These are phyloP conservation scores for Martes martes DNA, from an alignment of 2,113 vertebrate genomes.

Conservation along the genomic window DNA sequence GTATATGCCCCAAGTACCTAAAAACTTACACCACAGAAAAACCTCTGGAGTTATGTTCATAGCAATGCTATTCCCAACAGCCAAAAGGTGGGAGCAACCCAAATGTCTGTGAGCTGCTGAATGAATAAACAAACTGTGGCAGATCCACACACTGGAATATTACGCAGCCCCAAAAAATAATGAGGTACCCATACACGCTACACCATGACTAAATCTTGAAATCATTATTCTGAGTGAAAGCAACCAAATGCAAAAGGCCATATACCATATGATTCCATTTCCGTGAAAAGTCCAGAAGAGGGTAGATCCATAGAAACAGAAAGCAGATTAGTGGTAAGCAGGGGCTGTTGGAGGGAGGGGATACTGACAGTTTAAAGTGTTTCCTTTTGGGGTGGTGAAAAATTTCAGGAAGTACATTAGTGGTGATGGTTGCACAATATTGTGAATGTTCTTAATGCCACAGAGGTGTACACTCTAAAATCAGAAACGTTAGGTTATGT, in stretches of 20 bases:
- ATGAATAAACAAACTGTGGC: neutral
- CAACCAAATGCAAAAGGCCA: neutral
- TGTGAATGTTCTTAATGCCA: neutral
- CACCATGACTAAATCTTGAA: neutral
- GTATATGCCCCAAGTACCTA: neutral
- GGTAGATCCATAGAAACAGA: neutral
- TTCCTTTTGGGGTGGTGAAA: neutral
- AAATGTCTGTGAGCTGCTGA: neutral
- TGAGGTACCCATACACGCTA: neutral
- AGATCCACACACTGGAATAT: neutral
- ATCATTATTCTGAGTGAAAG: constrained; percentile 20
- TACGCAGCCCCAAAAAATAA: constrained; percentile 13
- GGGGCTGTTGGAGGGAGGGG: neutral
- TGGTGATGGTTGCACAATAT: neutral
- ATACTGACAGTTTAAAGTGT: neutral
- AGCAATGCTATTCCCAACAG: neutral
- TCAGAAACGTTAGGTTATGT: neutral
- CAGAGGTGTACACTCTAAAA: neutral
- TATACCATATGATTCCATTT: neutral
- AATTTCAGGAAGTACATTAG: constrained; percentile 3
- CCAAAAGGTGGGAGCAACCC: neutral
- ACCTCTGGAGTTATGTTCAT: neutral
- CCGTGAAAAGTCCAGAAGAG: neutral
- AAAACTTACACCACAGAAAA: neutral
- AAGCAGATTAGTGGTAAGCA: neutral